phyloP scores from a whole-genome alignment of 1,140 invertebrate genomes.

The Neuroterus valhalla region DNA sequence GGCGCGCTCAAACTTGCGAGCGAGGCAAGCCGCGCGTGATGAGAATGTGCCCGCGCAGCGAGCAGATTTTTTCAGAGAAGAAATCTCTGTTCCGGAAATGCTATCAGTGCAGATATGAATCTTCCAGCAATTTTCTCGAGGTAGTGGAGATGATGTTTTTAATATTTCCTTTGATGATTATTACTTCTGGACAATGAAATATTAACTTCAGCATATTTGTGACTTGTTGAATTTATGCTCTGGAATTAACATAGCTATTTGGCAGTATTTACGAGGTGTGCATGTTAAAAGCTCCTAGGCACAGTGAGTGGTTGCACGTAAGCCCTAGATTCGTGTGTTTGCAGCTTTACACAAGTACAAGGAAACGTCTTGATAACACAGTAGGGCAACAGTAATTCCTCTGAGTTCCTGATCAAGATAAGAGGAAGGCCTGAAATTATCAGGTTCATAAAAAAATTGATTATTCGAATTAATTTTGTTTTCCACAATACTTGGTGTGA shows the following conservation, averaged over 20 bases:
- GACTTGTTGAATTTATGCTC: constrained; percentile 52
- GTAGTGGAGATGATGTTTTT: too few relatives aligned
- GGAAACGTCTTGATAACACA: constrained; percentile 23
- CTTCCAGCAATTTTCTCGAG: too few relatives aligned
- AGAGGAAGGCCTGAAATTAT: background rate
- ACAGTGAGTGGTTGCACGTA: constrained; percentile 14
- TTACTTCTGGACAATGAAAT: constrained; percentile 53
- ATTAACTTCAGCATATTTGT: constrained; percentile 49
- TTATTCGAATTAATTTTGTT: background rate
- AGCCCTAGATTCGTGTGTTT: constrained; percentile 2
- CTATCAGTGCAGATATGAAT: too few relatives aligned
- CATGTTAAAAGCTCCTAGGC: constrained; percentile 16
- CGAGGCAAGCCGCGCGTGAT: too few relatives aligned
- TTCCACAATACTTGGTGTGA: constrained; percentile 10
- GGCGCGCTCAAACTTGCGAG: too few relatives aligned
- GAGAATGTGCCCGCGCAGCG: too few relatives aligned
- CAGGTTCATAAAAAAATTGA: background rate
- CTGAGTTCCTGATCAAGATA: background rate
- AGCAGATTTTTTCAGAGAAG: too few relatives aligned
- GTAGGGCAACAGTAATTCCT: background rate
- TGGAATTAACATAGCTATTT: constrained; percentile 45
- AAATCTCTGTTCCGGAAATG: too few relatives aligned
- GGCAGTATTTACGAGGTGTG: constrained; percentile 23
- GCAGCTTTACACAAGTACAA: constrained; percentile 17
- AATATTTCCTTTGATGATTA: constrained; percentile 29